These are phyloP conservation scores for Hypercompe scribonia DNA, from an alignment of 2,888 invertebrate genomes.

Conservation along the genomic window DNA sequence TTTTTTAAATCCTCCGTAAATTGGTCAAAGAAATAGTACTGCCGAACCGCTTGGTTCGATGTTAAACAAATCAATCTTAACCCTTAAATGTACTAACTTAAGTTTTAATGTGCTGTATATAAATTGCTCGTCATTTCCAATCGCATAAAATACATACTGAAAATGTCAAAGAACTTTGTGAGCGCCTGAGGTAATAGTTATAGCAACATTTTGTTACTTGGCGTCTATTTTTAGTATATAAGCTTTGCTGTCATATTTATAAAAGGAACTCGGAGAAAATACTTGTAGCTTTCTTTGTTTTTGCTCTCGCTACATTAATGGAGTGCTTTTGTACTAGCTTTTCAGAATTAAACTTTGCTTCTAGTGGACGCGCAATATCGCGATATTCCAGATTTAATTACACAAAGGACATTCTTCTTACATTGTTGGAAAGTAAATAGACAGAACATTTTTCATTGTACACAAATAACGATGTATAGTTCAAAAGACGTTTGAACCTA, in stretches of 20 bases:
- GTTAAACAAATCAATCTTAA: neutral
- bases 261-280: constrained; percentile 32
- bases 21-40: neutral
- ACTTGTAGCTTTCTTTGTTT: constrained; percentile 11
- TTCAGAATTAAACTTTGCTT: constrained; percentile 10
- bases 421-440: neutral
- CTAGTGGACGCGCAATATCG: neutral
- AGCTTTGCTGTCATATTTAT: constrained; percentile 35
- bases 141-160: neutral
- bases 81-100: neutral
- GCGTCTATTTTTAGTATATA: constrained; percentile 22
- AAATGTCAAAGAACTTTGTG: neutral
- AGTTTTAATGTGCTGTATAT: neutral
- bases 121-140: neutral
- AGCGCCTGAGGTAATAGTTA: constrained; percentile 23
- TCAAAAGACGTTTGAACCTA: neutral
- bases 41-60: neutral
- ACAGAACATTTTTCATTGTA: neutral
- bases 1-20: neutral
- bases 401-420: neutral
- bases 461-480: neutral
- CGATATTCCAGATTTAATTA: constrained; percentile 8
- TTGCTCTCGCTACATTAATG: neutral
- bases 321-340: constrained; percentile 11
- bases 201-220: constrained; percentile 15